phyloP scores from a whole-genome alignment of 2,888 invertebrate genomes.

The Latrodectus elegans region DNA sequence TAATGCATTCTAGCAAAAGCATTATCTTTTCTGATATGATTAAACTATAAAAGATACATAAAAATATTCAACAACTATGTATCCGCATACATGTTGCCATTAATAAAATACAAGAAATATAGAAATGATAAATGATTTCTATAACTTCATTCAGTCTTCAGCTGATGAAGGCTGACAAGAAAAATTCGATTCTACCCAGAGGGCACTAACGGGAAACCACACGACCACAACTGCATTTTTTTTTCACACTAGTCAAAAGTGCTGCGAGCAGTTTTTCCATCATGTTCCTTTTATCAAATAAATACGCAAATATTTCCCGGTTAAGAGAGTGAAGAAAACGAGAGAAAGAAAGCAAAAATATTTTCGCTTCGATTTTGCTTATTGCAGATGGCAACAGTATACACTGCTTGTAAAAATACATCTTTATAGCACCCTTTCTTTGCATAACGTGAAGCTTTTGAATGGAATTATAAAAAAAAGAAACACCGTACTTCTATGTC shows the following conservation, averaged over 20 bases:
- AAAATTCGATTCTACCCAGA: constrained; percentile 52
- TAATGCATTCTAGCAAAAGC: no score
- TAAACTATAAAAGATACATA: no score
- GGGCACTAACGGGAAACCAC: constrained; percentile 50
- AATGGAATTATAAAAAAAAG: constrained; percentile 21
- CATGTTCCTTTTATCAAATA: constrained; percentile 43
- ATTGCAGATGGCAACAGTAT: constrained; percentile 60
- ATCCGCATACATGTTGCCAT: no score
- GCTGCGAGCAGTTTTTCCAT: constrained; percentile 51
- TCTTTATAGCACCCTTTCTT: constrained; percentile 29
- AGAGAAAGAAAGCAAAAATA: constrained; percentile 52
- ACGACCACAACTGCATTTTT: constrained; percentile 33
- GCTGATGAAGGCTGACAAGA: constrained; percentile 8
- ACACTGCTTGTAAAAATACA: constrained; percentile 35
- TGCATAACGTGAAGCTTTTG: constrained; percentile 18
- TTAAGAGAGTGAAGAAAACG: constrained; percentile 13
- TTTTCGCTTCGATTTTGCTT: constrained; percentile 61
- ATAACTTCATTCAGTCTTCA: not conserved
- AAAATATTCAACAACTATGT: no score
- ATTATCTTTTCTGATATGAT: no score
- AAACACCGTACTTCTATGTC: not conserved
- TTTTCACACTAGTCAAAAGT: constrained; percentile 44
- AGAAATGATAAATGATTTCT: no score
- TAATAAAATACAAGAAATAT: no score
- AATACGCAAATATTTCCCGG: constrained; percentile 51